A percentile compares a stretch with the other conserved stretches of the same genome.
Evolutionary conservation across 2,113 vertebrate species (phyloP).

Genomic region (Columba janthina): DNA sequence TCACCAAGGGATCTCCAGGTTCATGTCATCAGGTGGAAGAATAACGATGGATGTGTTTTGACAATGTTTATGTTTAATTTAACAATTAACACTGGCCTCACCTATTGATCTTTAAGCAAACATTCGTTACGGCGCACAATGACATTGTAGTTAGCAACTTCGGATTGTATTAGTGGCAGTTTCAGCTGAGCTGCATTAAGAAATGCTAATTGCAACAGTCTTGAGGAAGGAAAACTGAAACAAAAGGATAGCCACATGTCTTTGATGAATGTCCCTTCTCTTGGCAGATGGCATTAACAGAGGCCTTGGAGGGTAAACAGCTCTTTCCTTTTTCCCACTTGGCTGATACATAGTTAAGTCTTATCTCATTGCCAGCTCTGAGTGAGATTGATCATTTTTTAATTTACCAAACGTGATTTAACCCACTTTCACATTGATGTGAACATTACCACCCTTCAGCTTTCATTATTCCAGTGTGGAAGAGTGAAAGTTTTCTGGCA

Average conservation of each 20-base stretch:
- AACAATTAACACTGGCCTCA: constrained; percentile 51
- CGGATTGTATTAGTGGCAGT: neutral
- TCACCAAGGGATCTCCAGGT: constrained; percentile 20
- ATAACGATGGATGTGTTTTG: constrained; percentile 46
- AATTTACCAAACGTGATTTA: neutral
- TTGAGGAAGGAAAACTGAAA: constrained; percentile 18
- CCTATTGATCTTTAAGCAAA: constrained; percentile 66
- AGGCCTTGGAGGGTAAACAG: neutral
- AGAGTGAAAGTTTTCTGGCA: neutral
- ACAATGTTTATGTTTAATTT: constrained; percentile 60
- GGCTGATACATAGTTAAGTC: neutral
- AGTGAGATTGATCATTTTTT: constrained; percentile 10
- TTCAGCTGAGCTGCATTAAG: constrained; percentile 42
- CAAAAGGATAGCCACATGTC: neutral
- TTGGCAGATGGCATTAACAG: neutral
- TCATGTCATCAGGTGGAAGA: constrained; percentile 42
- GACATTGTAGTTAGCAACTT: constrained; percentile 56
- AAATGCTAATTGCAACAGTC: constrained; percentile 42
- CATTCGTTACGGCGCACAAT: neutral
- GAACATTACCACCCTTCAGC: neutral
- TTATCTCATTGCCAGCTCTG: neutral
- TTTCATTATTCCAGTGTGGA: neutral
- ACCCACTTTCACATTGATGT: neutral
- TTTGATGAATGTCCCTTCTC: neutral
- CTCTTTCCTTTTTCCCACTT: neutral